These are phyloP conservation scores for Parazoanthus swiftii DNA, from an alignment of 92 coral and sea anemone species.

Conservation along the genomic window DNA sequence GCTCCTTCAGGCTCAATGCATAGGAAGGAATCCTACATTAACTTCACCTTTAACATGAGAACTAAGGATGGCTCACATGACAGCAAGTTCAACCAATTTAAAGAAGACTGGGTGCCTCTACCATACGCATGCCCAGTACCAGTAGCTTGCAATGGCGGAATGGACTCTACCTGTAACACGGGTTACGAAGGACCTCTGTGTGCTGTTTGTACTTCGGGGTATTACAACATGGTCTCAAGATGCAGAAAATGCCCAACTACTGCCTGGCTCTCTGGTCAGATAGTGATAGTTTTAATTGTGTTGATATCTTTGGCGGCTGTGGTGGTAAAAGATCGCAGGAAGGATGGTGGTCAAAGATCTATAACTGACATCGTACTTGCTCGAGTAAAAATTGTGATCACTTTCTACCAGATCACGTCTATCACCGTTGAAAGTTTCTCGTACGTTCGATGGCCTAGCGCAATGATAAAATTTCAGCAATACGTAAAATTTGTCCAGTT, in stretches of 20 bases:
- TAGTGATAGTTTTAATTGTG: slow-evolving; percentile 20
- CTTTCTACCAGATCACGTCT: slow-evolving; percentile 63
- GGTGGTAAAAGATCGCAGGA: slow-evolving; percentile 34
- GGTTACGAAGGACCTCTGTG: slow-evolving; percentile 54
- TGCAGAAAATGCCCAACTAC: slow-evolving; percentile 43
- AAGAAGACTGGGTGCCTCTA: slow-evolving; percentile 16
- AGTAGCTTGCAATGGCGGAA: slow-evolving; percentile 45
- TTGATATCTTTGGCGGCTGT: slow-evolving; percentile 28
- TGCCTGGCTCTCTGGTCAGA: slow-evolving; percentile 46
- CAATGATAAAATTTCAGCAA: slow-evolving; percentile 47
- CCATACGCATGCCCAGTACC: slow-evolving; percentile 47
- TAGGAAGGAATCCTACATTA: neutral
- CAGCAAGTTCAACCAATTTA: slow-evolving; percentile 7
- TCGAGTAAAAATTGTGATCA: slow-evolving; percentile 58
- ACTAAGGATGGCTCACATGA: slow-evolving; percentile 4
- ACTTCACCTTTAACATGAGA: slow-evolving; percentile 1
- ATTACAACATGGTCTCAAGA: slow-evolving; percentile 20
- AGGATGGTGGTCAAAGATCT: slow-evolving; percentile 15
- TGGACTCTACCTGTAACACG: slow-evolving; percentile 29
- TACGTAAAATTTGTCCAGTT: slow-evolving; percentile 56
- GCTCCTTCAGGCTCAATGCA: neutral
- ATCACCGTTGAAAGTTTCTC: slow-evolving; percentile 58
- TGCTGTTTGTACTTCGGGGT: slow-evolving; percentile 33
- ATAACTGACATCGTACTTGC: slow-evolving; percentile 57
- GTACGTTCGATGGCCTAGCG: slow-evolving; percentile 60